Evolutionary conservation across 2,888 invertebrate species (phyloP).

Genomic region (Pollenia angustigena): DNA sequence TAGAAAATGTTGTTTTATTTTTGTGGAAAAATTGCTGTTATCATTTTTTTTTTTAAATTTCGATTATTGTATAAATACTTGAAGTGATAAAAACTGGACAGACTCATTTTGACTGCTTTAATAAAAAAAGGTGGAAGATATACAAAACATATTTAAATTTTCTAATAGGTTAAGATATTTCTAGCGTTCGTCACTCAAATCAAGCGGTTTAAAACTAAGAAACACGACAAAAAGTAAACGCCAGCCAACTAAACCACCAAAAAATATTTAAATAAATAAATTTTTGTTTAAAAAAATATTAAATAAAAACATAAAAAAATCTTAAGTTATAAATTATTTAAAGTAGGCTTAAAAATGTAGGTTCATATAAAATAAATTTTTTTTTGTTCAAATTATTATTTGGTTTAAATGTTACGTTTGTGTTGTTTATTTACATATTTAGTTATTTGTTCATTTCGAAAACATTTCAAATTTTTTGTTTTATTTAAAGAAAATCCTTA

Average conservation of each 20-base stretch:
- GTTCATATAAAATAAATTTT: conserved; percentile 54
- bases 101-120: no score
- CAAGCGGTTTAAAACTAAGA: conserved; percentile 27
- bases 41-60: no score
- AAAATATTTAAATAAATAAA: conserved; percentile 29
- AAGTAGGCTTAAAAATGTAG: conserved; percentile 65
- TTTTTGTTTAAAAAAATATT: conserved; percentile 29
- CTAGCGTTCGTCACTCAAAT: background rate
- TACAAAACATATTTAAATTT: conserved; percentile 5
- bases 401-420: conserved; percentile 36
- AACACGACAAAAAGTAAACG: conserved; percentile 9
- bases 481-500: conserved; percentile 26
- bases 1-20: no score
- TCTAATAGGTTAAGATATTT: background rate
- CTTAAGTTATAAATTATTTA: conserved; percentile 54
- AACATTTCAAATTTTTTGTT: conserved; percentile 54
- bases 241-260: conserved; percentile 70
- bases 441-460: conserved; percentile 48
- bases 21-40: no score
- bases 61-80: no score
- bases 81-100: no score
- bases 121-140: conserved; percentile 15
- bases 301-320: conserved; percentile 32
- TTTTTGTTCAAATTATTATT: conserved; percentile 34
- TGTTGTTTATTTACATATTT: conserved; percentile 49